Evolutionary conservation across 1,140 invertebrate species (phyloP).

Genomic region (Chionoecetes opilio): DNA sequence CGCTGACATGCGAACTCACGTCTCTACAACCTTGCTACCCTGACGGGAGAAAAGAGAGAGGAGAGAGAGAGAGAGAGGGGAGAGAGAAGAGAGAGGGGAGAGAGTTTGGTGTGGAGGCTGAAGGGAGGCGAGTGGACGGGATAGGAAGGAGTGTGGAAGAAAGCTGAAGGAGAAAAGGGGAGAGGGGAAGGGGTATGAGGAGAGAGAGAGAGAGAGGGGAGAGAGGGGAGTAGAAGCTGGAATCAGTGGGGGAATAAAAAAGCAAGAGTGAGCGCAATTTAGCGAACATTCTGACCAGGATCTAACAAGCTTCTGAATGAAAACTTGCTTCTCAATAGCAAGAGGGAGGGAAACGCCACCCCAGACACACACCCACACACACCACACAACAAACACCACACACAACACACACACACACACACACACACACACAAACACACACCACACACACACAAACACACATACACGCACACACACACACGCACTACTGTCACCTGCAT

Average conservation of each 20-base stretch:
- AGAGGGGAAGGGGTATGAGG: neutral
- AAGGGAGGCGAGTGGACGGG: constrained; percentile 10
- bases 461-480: neutral
- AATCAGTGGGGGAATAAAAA: constrained; percentile 34
- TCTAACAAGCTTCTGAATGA: neutral
- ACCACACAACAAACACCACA: too few relatives aligned
- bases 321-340: neutral
- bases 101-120: neutral
- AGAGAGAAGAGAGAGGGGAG: neutral
- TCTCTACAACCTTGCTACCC: too few relatives aligned
- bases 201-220: constrained; percentile 40
- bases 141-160: constrained; percentile 14
- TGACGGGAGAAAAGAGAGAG: too few relatives aligned
- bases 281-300: neutral
- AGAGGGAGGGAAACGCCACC: neutral
- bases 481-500: neutral
- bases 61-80: neutral
- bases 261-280: constrained; percentile 23
- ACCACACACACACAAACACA: neutral
- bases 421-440: constrained; percentile 27
- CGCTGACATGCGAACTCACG: too few relatives aligned
- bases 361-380: neutral
- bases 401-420: constrained; percentile 18
- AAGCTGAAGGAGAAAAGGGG: neutral
- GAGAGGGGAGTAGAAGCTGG: neutral